phyloP scores from a whole-genome alignment of 2,797 vertebrate genomes.

The Acanthurus lineatus region DNA sequence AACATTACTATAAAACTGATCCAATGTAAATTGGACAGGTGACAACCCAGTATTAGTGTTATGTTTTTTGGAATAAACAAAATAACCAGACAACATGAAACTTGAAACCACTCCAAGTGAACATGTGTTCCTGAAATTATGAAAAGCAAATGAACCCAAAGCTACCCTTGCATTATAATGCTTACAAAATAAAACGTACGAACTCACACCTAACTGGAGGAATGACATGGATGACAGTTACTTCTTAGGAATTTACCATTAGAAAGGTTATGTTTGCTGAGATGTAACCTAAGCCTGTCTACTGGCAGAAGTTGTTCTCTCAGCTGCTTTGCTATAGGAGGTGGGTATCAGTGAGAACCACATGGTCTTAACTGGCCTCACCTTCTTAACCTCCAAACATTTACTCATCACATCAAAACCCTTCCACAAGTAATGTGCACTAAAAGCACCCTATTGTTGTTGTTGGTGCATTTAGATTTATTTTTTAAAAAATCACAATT shows the following conservation, averaged over 20 bases:
- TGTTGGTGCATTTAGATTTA: too few species aligned
- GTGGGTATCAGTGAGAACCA: conserved; percentile 85
- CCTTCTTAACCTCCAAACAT: conserved; percentile 86
- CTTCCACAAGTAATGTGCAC: neutral
- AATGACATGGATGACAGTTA: neutral
- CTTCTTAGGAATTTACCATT: neutral
- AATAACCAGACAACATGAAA: neutral
- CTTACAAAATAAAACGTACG: neutral
- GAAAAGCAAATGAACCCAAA: neutral
- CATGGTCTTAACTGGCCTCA: conserved; percentile 81
- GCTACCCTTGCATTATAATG: neutral
- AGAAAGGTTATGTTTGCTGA: conserved; percentile 62
- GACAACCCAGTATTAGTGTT: neutral
- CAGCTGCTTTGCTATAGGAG: conserved; percentile 84
- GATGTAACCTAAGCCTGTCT: conserved; percentile 76
- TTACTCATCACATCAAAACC: neutral
- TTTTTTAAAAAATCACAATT: too few species aligned
- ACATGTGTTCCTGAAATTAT: neutral
- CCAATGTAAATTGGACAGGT: neutral
- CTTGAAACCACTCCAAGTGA: neutral
- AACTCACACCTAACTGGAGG: too few species aligned
- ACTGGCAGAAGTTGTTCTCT: conserved; percentile 76
- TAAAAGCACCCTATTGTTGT: neutral
- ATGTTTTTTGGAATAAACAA: neutral
- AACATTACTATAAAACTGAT: neutral